phyloP scores from a whole-genome alignment of 2,113 vertebrate genomes.

The Pteronura brasiliensis region DNA sequence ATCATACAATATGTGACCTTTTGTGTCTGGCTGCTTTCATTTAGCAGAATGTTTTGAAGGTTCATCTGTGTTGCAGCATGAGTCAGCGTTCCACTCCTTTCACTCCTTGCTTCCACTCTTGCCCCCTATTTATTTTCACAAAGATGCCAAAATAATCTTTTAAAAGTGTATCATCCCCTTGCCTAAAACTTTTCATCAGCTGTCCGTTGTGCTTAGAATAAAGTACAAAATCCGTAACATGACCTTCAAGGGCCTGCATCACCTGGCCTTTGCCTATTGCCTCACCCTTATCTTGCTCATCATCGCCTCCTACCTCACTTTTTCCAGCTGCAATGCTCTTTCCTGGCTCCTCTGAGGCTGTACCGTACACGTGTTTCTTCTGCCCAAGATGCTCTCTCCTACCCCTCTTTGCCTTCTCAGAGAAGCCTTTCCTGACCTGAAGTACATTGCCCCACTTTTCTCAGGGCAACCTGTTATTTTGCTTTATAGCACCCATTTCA shows the following conservation, averaged over 20 bases:
- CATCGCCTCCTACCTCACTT: not conserved
- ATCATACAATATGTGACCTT: not conserved
- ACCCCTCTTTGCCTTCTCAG: not conserved
- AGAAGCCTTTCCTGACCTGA: not conserved
- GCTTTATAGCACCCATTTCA: not conserved
- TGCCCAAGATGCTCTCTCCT: no score
- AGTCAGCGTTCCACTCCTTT: not conserved
- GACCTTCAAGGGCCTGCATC: rapidly evolving
- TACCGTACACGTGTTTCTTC: not conserved
- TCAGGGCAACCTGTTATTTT: not conserved
- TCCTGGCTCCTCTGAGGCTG: not conserved
- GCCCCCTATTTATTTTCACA: not conserved
- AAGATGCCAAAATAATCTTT: not conserved
- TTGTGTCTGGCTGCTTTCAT: not conserved
- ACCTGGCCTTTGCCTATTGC: not conserved
- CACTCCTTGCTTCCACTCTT: not conserved
- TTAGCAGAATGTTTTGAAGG: not conserved
- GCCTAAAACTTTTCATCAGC: not conserved
- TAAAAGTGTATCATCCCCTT: not conserved
- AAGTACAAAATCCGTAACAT: not conserved
- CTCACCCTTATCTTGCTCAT: not conserved
- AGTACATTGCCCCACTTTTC: not conserved
- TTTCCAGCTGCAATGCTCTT: not conserved
- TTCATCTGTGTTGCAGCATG: not conserved
- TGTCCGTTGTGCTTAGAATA: not conserved